These are phyloP conservation scores for Cheilosia impressa DNA, from an alignment of 2,888 invertebrate species.

Conservation along the genomic window DNA sequence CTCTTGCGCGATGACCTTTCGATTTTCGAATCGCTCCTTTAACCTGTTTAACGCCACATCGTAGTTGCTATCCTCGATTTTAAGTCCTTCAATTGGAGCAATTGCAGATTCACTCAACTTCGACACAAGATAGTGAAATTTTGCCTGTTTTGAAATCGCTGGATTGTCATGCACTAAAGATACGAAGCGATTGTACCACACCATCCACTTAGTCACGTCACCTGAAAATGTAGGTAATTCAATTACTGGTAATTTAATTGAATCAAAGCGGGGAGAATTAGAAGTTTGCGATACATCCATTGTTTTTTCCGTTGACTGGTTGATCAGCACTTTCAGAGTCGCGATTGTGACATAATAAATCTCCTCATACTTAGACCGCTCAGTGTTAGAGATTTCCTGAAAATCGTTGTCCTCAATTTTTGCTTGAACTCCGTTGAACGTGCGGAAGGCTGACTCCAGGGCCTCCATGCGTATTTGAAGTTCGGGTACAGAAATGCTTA, in stretches of 20 bases:
- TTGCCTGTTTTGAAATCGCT: constrained; percentile 8
- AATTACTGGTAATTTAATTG: no score
- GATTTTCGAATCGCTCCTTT: constrained; percentile 31
- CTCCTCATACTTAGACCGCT: no score
- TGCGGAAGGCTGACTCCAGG: constrained; percentile 12
- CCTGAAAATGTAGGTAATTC: not conserved
- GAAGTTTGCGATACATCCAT: no score
- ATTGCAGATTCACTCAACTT: constrained; percentile 27
- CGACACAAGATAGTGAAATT: constrained; percentile 28
- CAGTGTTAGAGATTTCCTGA: no score
- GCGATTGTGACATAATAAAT: no score
- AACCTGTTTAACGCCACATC: constrained; percentile 11
- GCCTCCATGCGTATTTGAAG: constrained; percentile 21
- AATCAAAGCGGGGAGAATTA: no score
- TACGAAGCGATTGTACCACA: constrained; percentile 36
- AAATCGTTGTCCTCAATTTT: no score
- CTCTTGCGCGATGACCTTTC: constrained; percentile 15
- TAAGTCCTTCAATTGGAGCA: constrained; percentile 4
- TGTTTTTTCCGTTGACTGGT: no score
- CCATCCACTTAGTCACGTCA: constrained; percentile 46
- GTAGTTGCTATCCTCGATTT: constrained; percentile 32
- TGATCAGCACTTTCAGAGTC: no score
- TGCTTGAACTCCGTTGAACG: not conserved
- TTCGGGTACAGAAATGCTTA: not conserved
- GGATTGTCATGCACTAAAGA: constrained; percentile 13